Percentiles rank a stretch among this genome's conserved stretches.
Conservation (phyloP, 1,140 invertebrate species). For the Zaprionus capensis region DNA sequence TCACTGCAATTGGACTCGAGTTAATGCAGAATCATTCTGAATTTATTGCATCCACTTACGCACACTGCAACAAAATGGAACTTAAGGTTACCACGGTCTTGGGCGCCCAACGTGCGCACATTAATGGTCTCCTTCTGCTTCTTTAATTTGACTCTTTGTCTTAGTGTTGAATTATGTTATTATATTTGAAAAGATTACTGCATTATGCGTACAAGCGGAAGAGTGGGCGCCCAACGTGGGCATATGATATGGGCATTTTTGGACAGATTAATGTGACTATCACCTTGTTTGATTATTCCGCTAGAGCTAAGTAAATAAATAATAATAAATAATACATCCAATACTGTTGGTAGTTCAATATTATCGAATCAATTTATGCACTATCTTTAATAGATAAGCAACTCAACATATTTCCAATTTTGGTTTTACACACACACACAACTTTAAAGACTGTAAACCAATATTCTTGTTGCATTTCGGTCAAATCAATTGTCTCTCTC, state of each 20-base stretch:
- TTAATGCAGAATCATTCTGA: not conserved
- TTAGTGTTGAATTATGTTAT: too few species aligned
- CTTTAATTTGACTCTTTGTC: too few species aligned
- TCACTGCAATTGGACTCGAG: not conserved
- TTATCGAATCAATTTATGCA: too few species aligned
- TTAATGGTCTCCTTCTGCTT: not conserved
- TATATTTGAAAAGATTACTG: too few species aligned
- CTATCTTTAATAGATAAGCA: not conserved
- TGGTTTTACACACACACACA: conserved; percentile 8
- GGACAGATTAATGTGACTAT: too few species aligned
- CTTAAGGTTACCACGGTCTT: not conserved
- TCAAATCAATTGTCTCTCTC: conserved; percentile 4
- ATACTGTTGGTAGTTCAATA: too few species aligned
- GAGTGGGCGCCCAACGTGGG: too few species aligned
- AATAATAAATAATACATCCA: too few species aligned
- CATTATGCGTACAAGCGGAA: too few species aligned
- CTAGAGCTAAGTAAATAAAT: too few species aligned
- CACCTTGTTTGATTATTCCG: too few species aligned
- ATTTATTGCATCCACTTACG: not conserved
- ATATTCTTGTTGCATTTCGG: not conserved
- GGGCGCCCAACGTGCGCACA: not conserved
- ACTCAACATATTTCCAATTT: not conserved
- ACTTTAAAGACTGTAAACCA: not conserved
- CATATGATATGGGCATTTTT: too few species aligned
- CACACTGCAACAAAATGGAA: not conserved